phyloP scores from a whole-genome alignment of 2,888 invertebrate genomes.

The Aspidiotus rigidus region DNA sequence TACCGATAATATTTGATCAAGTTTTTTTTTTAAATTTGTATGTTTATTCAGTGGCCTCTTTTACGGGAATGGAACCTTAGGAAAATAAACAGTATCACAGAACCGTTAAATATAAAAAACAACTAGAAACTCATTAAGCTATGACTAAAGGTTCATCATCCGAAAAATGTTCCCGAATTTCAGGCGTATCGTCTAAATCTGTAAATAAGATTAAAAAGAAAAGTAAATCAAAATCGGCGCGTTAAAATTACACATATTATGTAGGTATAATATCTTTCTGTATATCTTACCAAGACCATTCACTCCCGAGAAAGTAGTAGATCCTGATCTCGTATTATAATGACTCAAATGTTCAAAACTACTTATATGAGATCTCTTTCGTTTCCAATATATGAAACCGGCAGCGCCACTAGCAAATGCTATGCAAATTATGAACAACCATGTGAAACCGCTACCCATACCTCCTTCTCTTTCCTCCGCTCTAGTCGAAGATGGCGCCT shows the following conservation, averaged over 20 bases:
- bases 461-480: too few species aligned
- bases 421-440: conserved; percentile 18
- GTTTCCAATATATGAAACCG: conserved; percentile 21
- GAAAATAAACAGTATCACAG: conserved; percentile 30
- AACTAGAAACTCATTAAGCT: conserved; percentile 51
- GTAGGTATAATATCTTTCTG: neutral
- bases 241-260: neutral
- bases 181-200: conserved; percentile 79
- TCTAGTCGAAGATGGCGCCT: too few species aligned
- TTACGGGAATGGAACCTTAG: conserved; percentile 25
- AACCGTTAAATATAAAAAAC: conserved; percentile 13
- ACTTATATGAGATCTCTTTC: conserved; percentile 42
- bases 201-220: conserved; percentile 39
- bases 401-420: conserved; percentile 3
- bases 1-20: neutral
- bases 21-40: neutral
- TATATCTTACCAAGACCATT: conserved; percentile 55
- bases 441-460: conserved; percentile 3
- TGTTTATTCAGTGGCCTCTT: neutral
- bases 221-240: neutral
- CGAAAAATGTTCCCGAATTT: conserved; percentile 73
- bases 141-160: conserved; percentile 91
- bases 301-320: conserved; percentile 67
- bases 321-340: conserved; percentile 77
- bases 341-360: conserved; percentile 72